Conservation (phyloP, 1,140 invertebrate genomes). For the Galendromus occidentalis region DNA sequence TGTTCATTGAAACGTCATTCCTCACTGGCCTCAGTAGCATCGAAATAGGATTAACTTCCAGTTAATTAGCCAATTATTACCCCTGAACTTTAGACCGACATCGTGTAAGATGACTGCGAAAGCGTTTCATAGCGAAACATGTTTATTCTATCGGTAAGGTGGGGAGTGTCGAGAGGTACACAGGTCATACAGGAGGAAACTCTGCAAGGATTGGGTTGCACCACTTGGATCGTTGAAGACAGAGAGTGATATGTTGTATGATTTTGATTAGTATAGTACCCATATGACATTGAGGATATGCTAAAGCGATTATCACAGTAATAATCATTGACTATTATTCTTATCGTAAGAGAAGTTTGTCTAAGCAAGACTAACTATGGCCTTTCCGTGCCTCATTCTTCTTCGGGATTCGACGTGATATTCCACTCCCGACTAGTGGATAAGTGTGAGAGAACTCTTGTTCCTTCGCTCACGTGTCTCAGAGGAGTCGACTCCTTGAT, state of each 20-base stretch:
- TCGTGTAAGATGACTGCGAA: neutral
- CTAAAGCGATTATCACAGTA: neutral
- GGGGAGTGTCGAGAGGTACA: too few species aligned
- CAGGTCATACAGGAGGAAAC: neutral
- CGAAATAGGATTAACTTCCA: neutral
- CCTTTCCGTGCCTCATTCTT: conserved; percentile 10
- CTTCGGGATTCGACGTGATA: neutral
- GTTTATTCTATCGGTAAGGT: neutral
- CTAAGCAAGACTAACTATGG: neutral
- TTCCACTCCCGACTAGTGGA: neutral
- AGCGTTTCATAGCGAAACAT: neutral
- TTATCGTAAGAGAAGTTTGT: neutral
- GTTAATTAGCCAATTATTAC: neutral
- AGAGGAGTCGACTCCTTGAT: neutral
- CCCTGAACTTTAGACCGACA: neutral
- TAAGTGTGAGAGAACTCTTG: neutral
- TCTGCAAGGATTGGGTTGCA: neutral
- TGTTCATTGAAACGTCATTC: neutral
- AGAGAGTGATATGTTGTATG: neutral
- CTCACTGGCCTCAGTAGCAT: too few species aligned
- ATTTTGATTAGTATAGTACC: neutral
- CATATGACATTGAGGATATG: neutral
- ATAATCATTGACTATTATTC: neutral
- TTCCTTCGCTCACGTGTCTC: neutral
- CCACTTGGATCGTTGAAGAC: neutral